Evolutionary conservation across 2,888 invertebrate genomes (phyloP), one percentile per base, ranked within the genome.

Genomic region (Volucella inanis): DNA sequence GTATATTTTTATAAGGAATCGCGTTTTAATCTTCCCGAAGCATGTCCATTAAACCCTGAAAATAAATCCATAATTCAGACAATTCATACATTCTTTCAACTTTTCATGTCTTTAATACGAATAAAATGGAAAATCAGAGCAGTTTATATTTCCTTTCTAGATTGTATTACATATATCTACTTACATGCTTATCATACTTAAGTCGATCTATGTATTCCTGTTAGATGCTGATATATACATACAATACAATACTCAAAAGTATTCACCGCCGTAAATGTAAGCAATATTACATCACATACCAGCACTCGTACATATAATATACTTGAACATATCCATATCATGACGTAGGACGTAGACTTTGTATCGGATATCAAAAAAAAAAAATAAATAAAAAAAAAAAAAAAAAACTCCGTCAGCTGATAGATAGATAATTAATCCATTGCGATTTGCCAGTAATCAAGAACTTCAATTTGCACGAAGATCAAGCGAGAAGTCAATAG

Each of bases 311-410:
- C 31, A 6, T 6, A 6, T 31, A 31, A 6, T 6, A 6, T 31
- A 31, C 31, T 31, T 31, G 6, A 31, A 31, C 31, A 31, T 31
- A 31, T 31, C 31, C 31, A 31, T 31, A 59, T 57, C 67, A 61
- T 55, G 38, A 64, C 62, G 41, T 57, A 14, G 45, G 38, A 64
- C 62, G 41, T 57, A 14, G 45, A 43, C 55, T 41, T 45, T 62
- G 47, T 70, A 78, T 84, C 54, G 65, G 74, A 75, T 70, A 74
- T 77, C 31, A 71, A 65, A 76, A 71, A 74, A 11, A 0, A 22
- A 31, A 62, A n/a, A n/a, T n/a, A n/a, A n/a, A n/a, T n/a, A n/a
- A n/a, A n/a, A 71, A 65, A 76, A 71, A 74, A 71, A 65, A 76
- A 71, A 74, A 11, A 0, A 22, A 31, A 62, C 74, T 68, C 61